Evolutionary conservation across 2,888 invertebrate species (phyloP).

Genomic region (Rhingia campestris): DNA sequence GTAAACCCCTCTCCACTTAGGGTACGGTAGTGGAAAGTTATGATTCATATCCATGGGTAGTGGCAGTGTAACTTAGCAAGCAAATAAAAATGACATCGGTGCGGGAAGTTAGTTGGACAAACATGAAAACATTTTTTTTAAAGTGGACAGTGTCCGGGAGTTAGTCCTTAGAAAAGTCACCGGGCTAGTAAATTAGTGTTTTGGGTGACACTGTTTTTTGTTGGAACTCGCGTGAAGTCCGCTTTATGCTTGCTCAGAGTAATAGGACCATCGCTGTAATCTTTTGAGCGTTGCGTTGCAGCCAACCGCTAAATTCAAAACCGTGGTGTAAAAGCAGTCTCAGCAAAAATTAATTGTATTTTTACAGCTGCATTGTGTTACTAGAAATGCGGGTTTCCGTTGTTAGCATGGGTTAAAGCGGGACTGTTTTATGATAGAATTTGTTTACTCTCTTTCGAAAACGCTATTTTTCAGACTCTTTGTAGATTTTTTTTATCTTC

Average conservation of each 20-base stretch:
- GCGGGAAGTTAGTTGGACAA: slow-evolving; percentile 51
- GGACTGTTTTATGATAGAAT: no score
- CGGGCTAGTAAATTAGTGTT: neutral
- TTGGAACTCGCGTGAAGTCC: slow-evolving; percentile 1
- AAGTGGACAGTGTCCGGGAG: slow-evolving; percentile 24
- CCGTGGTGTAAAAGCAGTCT: slow-evolving; percentile 38
- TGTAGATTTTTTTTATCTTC: no score
- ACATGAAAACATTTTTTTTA: slow-evolving; percentile 3
- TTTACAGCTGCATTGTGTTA: slow-evolving; percentile 17
- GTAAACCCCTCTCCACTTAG: neutral
- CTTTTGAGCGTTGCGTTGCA: slow-evolving; percentile 54
- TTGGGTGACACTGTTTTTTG: neutral
- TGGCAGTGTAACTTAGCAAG: slow-evolving; percentile 58
- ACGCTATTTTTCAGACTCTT: no score
- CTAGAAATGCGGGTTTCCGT: no score
- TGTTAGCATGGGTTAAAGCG: no score
- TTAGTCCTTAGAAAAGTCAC: slow-evolving; percentile 24
- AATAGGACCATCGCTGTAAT: slow-evolving; percentile 37
- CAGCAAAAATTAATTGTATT: slow-evolving; percentile 65
- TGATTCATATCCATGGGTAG: slow-evolving; percentile 24
- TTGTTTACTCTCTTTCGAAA: no score
- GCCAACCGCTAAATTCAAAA: slow-evolving; percentile 61
- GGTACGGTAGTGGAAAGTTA: slow-evolving; percentile 34
- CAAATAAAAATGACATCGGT: slow-evolving; percentile 68
- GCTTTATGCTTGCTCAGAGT: slow-evolving; percentile 56